phyloP scores from a whole-genome alignment of 2,797 vertebrate species.

The Hephaestus fuliginosus region DNA sequence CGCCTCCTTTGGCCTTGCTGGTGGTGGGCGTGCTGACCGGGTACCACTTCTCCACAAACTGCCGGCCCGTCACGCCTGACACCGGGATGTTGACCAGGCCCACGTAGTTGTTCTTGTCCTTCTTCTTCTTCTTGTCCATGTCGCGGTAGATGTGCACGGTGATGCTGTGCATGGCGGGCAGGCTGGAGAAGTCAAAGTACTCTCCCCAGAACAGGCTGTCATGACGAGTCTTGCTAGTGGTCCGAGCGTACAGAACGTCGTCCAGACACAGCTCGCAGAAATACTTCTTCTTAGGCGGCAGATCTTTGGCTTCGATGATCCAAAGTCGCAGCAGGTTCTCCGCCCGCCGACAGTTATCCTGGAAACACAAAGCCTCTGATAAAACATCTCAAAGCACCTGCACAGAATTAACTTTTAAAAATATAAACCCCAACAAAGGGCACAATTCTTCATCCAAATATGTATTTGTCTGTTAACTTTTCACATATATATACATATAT shows the following conservation, averaged over 20 bases:
- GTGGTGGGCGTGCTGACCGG: conserved; percentile 94
- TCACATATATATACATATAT: too few species aligned
- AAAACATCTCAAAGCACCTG: background rate
- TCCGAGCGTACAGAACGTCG: conserved; percentile 94
- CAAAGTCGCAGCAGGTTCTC: conserved; percentile 95
- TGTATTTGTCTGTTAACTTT: too few species aligned
- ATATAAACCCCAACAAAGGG: too few species aligned
- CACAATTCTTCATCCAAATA: too few species aligned
- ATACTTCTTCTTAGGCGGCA: conserved; percentile 95
- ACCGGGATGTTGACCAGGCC: conserved; percentile 96
- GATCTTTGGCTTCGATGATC: conserved; percentile 98
- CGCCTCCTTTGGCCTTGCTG: conserved; percentile 91
- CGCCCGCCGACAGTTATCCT: conserved; percentile 94
- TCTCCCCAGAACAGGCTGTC: conserved; percentile 99
- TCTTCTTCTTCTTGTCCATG: conserved; percentile 95
- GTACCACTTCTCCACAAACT: conserved; percentile 98
- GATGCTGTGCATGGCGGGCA: conserved; percentile 90
- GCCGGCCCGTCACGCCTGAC: conserved; percentile 89
- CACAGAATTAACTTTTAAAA: too few species aligned
- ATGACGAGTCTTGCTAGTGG: conserved; percentile 94
- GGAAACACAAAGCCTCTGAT: background rate
- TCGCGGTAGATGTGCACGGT: conserved; percentile 98
- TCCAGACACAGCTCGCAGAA: conserved; percentile 99
- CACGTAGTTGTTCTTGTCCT: conserved; percentile 97
- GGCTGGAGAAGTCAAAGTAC: conserved; percentile 92